A percentile compares a stretch with the other conserved stretches of the same genome.
Evolutionary conservation across 2,888 invertebrate species (phyloP).

Genomic region (Meiosimyza platycephala): DNA sequence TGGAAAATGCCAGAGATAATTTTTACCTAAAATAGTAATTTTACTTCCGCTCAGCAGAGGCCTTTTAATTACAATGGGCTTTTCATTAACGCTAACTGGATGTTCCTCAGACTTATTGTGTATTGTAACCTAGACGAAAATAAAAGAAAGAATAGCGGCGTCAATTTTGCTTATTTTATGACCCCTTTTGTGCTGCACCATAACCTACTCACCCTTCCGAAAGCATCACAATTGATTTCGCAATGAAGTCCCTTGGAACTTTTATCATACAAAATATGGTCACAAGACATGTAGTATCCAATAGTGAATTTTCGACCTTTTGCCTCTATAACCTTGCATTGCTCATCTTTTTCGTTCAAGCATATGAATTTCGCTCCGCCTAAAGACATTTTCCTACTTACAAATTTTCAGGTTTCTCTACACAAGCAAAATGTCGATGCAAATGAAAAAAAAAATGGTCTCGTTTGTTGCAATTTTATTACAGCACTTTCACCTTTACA

Average conservation of each 20-base stretch:
- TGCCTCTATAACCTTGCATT: constrained; percentile 45
- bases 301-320: constrained; percentile 61
- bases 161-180: no score
- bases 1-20: constrained; percentile 60
- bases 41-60: constrained; percentile 56
- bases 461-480: constrained; percentile 34
- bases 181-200: background rate
- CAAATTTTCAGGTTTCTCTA: constrained; percentile 26
- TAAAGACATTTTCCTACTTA: constrained; percentile 55
- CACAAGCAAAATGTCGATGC: constrained; percentile 21
- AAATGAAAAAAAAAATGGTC: constrained; percentile 31
- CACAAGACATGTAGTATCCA: constrained; percentile 60
- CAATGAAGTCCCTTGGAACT: constrained; percentile 59
- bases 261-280: constrained; percentile 55
- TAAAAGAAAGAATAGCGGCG: background rate
- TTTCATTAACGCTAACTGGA: constrained; percentile 57
- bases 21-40: constrained; percentile 57
- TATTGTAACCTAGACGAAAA: constrained; percentile 56
- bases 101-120: constrained; percentile 55
- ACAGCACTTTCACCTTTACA: constrained; percentile 8
- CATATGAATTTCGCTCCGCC: constrained; percentile 60
- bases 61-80: constrained; percentile 52
- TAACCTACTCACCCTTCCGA: constrained; percentile 61
- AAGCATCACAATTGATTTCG: constrained; percentile 62
- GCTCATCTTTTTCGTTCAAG: constrained; percentile 47